Base-by-base conservation (phyloP, 2,797 vertebrate species). In the Atherinosoma microstoma region DNA sequence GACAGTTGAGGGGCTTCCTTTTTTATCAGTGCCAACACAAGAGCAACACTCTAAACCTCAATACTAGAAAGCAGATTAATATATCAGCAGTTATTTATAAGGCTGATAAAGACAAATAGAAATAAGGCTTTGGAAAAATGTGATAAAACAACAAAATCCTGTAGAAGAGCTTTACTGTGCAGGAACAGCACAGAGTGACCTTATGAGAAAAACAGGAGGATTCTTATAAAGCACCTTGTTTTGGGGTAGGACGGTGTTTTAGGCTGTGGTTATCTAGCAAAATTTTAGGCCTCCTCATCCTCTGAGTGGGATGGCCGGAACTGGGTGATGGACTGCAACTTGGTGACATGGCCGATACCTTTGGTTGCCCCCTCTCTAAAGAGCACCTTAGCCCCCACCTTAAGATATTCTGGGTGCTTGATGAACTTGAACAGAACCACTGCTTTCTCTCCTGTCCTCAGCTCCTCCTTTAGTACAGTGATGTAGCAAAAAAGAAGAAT, bases 331-430 rank as follows among this genome's bases (percentile, higher is more conserved):
- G 96, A 95, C 89, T 97, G 96, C 80, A 99, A 90, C 82, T 96
- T 95, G 45, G 96, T 98, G 89, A 99, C 95, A 8, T 98, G 98
- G 69, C 98, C 98, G 53, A 99, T 98, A 67, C 98, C 98, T 94
- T 99, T 99, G 87, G 98, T 99, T 64, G 97, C 96, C 10, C 98
- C 97, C 92, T 99, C 95, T 84, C 98, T 95, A 91, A 99, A 99
- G 64, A 99, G 96, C 82, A 99, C 93, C 91, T 99, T 99, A 62
- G 98, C 97, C 29, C 98, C 98, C 0, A 97, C 94, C 91, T 98
- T 99, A 91, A 99, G 94, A 92, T 99, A 99, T 82, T 99, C 98
- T 0, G 98, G 98, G 83, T 99, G 97, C 81, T 99, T 99, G 89
- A 99, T 96, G 94, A 99, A 99, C 84, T 93, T 96, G 91, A 99